A percentile compares a stretch with the other conserved stretches of the same genome.
Evolutionary conservation across 2,888 invertebrate species (phyloP).

Genomic region (Pachycephus smyrnensis): DNA sequence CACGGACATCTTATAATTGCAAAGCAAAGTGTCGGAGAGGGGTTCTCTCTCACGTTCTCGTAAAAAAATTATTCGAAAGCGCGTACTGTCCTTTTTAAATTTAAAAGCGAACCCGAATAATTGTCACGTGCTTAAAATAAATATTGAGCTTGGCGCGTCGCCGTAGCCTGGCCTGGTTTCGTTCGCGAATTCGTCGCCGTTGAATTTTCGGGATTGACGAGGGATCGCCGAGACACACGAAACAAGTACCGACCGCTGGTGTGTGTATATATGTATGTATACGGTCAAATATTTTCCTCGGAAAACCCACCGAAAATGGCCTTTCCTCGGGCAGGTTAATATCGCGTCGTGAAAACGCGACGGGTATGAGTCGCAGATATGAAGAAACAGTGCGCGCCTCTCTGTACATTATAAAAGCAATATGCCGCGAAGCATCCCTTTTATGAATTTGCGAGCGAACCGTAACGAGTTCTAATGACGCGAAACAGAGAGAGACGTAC

Average conservation of each 20-base stretch:
- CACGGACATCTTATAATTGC: background rate
- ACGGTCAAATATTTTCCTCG: background rate
- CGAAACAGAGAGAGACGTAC: background rate
- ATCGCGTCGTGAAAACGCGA: background rate
- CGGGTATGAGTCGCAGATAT: background rate
- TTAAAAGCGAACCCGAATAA: background rate
- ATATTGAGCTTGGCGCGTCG: background rate
- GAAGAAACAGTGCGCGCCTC: background rate
- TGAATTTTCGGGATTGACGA: background rate
- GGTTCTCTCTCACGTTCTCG: background rate
- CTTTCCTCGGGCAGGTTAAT: background rate
- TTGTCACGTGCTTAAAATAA: background rate
- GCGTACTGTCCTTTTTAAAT: background rate
- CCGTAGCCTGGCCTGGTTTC: background rate
- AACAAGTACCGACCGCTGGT: background rate
- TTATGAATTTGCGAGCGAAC: conserved; percentile 8
- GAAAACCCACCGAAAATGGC: background rate
- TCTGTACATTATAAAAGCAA: conserved; percentile 18
- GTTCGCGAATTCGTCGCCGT: background rate
- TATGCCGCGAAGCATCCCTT: conserved; percentile 18
- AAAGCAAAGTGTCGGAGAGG: background rate
- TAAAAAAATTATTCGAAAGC: background rate
- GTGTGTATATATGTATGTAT: background rate
- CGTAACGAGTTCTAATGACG: conserved; percentile 8
- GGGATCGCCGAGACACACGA: background rate